Percentiles rank a stretch among this genome's conserved stretches.
Evolutionary conservation across 2,113 vertebrate species (phyloP).

Genomic region (Callipepla californica): DNA sequence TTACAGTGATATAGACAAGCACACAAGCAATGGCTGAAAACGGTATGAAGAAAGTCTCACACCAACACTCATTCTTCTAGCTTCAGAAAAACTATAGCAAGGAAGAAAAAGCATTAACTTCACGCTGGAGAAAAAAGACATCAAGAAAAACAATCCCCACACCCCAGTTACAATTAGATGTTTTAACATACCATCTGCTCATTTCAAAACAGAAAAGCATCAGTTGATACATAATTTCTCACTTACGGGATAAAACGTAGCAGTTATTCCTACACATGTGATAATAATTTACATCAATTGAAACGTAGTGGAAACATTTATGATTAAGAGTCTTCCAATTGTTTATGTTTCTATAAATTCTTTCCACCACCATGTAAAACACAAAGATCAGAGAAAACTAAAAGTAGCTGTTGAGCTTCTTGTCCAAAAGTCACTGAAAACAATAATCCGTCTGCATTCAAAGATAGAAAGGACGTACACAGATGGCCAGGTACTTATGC

Average conservation of each 20-base stretch:
- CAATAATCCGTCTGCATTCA: neutral
- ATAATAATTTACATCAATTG: neutral
- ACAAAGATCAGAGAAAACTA: neutral
- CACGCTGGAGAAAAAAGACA: neutral
- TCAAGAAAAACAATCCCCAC: neutral
- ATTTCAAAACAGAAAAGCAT: constrained; percentile 15
- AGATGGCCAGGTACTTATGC: accelerated
- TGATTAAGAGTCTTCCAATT: neutral
- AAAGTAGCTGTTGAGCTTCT: neutral
- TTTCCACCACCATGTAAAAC: neutral
- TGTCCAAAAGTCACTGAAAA: neutral
- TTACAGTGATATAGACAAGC: neutral
- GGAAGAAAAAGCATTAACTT: neutral
- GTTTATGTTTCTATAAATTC: neutral
- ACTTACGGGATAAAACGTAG: neutral
- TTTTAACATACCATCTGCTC: constrained; percentile 34
- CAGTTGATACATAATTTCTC: constrained; percentile 39
- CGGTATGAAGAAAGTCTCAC: neutral
- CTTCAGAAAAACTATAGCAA: neutral
- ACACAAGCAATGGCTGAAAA: neutral
- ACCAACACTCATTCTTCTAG: neutral
- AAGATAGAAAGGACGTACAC: neutral
- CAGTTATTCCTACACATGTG: constrained; percentile 9
- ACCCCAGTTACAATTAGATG: neutral
- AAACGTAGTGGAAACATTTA: neutral